phyloP scores from a whole-genome alignment of 2,797 vertebrate species.

The Threskiornis aethiopicus region DNA sequence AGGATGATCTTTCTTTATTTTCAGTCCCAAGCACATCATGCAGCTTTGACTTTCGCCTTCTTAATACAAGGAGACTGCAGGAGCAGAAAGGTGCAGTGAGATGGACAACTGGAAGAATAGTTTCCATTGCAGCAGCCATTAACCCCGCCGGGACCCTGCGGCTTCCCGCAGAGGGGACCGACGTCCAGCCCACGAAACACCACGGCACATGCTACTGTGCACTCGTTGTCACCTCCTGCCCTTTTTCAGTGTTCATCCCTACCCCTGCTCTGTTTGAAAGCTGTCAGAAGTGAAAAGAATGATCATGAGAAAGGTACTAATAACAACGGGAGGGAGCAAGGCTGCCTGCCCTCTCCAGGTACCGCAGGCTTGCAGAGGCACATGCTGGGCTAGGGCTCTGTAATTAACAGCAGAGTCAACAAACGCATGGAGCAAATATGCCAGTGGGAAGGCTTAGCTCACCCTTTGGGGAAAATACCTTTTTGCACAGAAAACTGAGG shows the following conservation, averaged over 20 bases:
- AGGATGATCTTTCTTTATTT: no score
- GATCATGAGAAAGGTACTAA: neutral
- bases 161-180: neutral
- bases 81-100: neutral
- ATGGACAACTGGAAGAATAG: neutral
- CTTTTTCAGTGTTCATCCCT: no score
- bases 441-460: neutral
- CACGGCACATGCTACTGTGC: rapidly evolving
- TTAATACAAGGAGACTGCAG: neutral
- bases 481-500: neutral
- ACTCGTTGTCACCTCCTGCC: rapidly evolving
- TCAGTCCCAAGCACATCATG: neutral
- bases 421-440: rapidly evolving
- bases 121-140: neutral
- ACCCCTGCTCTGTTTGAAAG: neutral
- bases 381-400: neutral
- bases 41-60: neutral
- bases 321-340: neutral
- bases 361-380: neutral
- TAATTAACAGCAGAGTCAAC: neutral
- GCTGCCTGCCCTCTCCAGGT: neutral
- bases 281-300: neutral
- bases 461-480: neutral
- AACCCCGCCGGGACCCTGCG: rapidly evolving
- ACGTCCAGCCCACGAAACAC: neutral